Conservation (phyloP, 2,113 vertebrate species). For the Pteronura brasiliensis region DNA sequence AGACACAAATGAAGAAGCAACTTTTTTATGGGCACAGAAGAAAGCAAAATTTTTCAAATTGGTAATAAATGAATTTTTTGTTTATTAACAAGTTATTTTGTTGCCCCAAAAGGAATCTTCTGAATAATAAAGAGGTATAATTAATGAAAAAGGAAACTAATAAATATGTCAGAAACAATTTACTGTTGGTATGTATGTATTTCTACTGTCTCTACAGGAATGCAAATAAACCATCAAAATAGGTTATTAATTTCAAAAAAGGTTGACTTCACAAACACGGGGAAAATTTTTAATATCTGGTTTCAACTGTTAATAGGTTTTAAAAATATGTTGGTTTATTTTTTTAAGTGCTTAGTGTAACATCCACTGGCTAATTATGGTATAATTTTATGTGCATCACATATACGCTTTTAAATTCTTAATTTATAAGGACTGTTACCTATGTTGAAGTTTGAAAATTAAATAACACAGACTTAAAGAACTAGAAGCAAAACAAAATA, state of each 20-base stretch:
- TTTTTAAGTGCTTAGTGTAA: not conserved
- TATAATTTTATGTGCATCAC: not conserved
- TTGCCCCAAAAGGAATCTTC: not conserved
- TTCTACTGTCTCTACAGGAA: constrained; percentile 28
- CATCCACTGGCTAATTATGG: not conserved
- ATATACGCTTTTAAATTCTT: not conserved
- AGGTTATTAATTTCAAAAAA: not conserved
- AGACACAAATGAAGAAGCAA: constrained; percentile 30
- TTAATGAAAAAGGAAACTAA: constrained; percentile 50
- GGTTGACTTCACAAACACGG: not conserved
- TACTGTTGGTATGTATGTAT: not conserved
- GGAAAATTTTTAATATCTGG: not conserved
- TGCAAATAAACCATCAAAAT: constrained; percentile 47
- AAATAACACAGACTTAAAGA: not conserved
- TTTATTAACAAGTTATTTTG: constrained; percentile 54
- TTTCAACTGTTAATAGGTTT: not conserved
- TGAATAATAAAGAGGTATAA: constrained; percentile 43
- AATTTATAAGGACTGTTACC: not conserved
- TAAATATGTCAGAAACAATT: constrained; percentile 49
- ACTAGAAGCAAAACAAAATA: not conserved
- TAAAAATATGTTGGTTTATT: not conserved
- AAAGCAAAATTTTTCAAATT: constrained; percentile 24
- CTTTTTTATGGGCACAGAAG: not conserved
- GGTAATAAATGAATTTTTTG: constrained; percentile 44
- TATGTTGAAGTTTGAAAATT: not conserved